phyloP scores from a whole-genome alignment of 2,888 invertebrate species.

The Eupithecia insigniata region DNA sequence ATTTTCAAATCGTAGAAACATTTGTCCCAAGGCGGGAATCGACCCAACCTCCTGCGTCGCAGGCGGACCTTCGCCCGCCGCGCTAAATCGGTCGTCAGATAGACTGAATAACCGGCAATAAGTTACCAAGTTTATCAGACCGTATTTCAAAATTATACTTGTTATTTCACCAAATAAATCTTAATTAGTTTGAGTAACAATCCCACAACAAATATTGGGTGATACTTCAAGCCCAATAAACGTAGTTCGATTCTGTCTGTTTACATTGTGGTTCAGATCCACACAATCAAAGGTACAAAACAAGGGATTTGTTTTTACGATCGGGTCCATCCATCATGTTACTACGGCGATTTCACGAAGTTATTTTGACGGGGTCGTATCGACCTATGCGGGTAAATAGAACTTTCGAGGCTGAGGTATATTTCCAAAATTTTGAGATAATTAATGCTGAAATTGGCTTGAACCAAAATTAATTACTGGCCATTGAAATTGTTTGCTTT shows the following conservation, averaged over 20 bases:
- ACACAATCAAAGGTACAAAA: neutral
- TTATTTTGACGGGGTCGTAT: neutral
- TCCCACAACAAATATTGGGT: neutral
- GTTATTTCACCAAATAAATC: neutral
- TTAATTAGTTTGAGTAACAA: neutral
- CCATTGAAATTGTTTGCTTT: neutral
- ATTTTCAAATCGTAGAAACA: no score
- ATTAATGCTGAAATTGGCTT: conserved; percentile 10
- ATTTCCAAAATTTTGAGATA: neutral
- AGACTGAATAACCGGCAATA: neutral
- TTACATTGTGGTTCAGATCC: neutral
- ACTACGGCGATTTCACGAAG: neutral
- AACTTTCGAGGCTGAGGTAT: neutral
- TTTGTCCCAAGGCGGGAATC: no score
- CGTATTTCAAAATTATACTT: neutral
- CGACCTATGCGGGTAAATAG: neutral
- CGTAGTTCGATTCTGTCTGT: neutral
- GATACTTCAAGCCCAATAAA: neutral
- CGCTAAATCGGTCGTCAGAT: no score
- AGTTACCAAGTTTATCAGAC: neutral
- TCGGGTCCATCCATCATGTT: neutral
- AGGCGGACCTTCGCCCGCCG: no score
- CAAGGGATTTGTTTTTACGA: neutral
- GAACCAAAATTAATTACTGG: conserved; percentile 6
- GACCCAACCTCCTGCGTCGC: no score